Conservation (phyloP, 2,113 vertebrate species). For the Meleagris gallopavo region DNA sequence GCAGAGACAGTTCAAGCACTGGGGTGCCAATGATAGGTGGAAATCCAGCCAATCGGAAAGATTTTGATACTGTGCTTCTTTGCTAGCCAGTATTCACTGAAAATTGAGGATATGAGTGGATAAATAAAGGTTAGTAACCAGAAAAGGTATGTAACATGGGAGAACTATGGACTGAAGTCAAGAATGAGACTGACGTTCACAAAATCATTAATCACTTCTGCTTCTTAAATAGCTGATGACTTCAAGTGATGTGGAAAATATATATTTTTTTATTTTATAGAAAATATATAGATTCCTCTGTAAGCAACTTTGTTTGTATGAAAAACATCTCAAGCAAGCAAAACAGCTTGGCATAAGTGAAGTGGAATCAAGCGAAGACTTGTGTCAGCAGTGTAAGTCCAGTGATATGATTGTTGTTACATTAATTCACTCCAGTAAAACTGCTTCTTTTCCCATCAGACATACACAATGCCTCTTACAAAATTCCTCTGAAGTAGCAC, state of each 20-base stretch:
- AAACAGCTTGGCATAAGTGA: neutral
- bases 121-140: neutral
- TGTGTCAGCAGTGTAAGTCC: neutral
- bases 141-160: neutral
- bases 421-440: neutral
- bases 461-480: neutral
- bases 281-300: neutral
- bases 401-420: neutral
- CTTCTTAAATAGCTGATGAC: neutral
- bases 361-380: neutral
- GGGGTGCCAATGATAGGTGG: neutral
- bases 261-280: neutral
- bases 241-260: neutral
- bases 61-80: neutral
- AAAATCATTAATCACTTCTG: neutral
- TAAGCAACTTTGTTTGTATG: neutral
- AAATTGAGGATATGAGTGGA: neutral
- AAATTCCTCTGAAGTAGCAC: neutral
- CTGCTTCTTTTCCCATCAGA: neutral
- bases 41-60: slow-evolving; percentile 12
- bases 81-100: neutral
- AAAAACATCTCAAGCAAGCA: neutral
- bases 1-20: neutral
- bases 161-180: neutral
- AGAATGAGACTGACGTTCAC: neutral